Evolutionary conservation across 2,797 vertebrate species (phyloP).

Genomic region (Periophthalmus magnuspinnatus): DNA sequence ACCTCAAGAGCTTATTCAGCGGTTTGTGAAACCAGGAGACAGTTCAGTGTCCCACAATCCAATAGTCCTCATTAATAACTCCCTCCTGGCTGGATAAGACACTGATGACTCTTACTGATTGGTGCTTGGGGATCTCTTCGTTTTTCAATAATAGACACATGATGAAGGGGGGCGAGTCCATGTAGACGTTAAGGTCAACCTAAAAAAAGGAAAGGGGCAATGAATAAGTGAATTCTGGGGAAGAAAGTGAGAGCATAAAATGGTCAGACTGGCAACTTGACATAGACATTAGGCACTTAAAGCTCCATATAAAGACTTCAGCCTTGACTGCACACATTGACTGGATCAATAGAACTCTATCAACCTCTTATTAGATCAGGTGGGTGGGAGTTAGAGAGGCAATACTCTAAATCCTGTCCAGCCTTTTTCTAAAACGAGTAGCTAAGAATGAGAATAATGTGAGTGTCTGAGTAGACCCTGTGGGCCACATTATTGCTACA

Average conservation of each 20-base stretch:
- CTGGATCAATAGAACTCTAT: conserved; percentile 66
- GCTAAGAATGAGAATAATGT: conserved; percentile 10
- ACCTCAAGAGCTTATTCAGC: conserved; percentile 20
- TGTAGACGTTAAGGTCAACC: conserved; percentile 37
- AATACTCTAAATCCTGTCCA: conserved; percentile 44
- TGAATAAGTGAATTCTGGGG: conserved; percentile 30
- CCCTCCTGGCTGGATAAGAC: conserved; percentile 26
- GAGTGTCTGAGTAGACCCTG: conserved; percentile 5
- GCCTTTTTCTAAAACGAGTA: conserved; percentile 15
- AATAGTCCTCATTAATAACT: conserved; percentile 39
- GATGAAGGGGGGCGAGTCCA: conserved; percentile 35
- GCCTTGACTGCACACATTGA: conserved; percentile 43
- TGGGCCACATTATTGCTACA: conserved; percentile 12
- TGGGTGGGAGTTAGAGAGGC: conserved; percentile 21
- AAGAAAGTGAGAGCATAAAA: conserved; percentile 34
- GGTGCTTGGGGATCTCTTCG: conserved; percentile 21
- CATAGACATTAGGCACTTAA: conserved; percentile 52
- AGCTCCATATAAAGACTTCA: conserved; percentile 53
- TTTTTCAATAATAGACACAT: conserved; percentile 35
- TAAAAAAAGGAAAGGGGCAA: conserved; percentile 34
- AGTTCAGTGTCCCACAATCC: conserved; percentile 56
- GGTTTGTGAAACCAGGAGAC: conserved; percentile 23
- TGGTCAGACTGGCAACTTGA: conserved; percentile 33
- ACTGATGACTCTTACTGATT: conserved; percentile 37
- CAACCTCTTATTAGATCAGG: conserved; percentile 53